A percentile compares a stretch with the other conserved stretches of the same genome.
Evolutionary conservation across 2,113 vertebrate genomes (phyloP).

Genomic region (Chitala chitala): DNA sequence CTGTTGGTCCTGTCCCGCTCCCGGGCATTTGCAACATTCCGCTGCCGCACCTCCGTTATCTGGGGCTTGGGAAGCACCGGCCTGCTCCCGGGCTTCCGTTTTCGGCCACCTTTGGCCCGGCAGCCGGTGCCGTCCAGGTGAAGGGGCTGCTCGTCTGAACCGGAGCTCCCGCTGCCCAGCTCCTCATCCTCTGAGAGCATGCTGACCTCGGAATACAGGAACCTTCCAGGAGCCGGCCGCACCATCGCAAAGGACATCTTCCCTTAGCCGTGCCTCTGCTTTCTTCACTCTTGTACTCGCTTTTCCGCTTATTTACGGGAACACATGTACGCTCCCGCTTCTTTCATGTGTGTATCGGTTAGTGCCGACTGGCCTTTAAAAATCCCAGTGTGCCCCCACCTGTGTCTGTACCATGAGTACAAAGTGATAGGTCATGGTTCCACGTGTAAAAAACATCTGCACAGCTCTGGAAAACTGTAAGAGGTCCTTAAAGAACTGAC

Average conservation of each 20-base stretch:
- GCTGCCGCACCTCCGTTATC: constrained; percentile 58
- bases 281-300: constrained; percentile 16
- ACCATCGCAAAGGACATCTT: constrained; percentile 84
- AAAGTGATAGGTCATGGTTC: background rate
- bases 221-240: constrained; percentile 77
- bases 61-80: constrained; percentile 28
- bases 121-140: constrained; percentile 55
- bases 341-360: background rate
- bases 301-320: background rate
- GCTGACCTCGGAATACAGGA: constrained; percentile 84
- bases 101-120: constrained; percentile 59
- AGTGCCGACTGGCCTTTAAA: background rate
- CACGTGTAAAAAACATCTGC: background rate
- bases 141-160: constrained; percentile 76
- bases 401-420: background rate
- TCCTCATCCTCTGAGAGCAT: constrained; percentile 91
- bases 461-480: background rate
- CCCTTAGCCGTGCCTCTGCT: constrained; percentile 38
- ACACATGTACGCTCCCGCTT: background rate
- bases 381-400: background rate
- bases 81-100: constrained; percentile 50
- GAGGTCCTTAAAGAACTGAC: background rate
- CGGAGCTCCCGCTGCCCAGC: constrained; percentile 82
- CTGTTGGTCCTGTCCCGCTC: constrained; percentile 77
- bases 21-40: constrained; percentile 65